Conservation (phyloP, 2,888 invertebrate genomes). For the Orthosia gothica region DNA sequence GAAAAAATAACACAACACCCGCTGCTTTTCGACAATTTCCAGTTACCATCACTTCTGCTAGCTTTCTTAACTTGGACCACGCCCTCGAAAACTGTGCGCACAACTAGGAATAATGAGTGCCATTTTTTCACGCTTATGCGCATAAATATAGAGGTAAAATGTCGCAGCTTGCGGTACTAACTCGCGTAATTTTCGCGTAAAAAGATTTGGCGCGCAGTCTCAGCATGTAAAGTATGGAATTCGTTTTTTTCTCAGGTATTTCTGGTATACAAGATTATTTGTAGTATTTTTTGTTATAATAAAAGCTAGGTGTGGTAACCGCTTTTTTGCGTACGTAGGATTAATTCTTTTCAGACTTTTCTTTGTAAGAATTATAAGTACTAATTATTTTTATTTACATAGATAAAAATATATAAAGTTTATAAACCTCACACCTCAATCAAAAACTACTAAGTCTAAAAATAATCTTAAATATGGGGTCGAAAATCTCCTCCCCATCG, state of each 20-base stretch:
- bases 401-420: too few species aligned
- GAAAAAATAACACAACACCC: neutral
- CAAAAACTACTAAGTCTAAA: too few species aligned
- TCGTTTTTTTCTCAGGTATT: slow-evolving; percentile 12
- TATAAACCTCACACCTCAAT: too few species aligned
- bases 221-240: slow-evolving; percentile 27
- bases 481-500: too few species aligned
- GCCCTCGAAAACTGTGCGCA: slow-evolving; percentile 48
- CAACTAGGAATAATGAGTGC: slow-evolving; percentile 61
- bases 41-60: neutral
- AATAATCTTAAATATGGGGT: too few species aligned
- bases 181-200: slow-evolving; percentile 54
- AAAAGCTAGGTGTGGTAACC: neutral
- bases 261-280: slow-evolving; percentile 3
- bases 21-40: neutral
- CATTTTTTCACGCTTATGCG: slow-evolving; percentile 65
- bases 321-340: neutral
- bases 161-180: slow-evolving; percentile 48
- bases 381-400: too few species aligned
- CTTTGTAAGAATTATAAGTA: too few species aligned
- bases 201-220: slow-evolving; percentile 40
- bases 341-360: neutral
- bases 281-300: slow-evolving; percentile 14
- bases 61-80: slow-evolving; percentile 6
- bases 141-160: slow-evolving; percentile 64